A percentile compares a stretch with the other conserved stretches of the same genome.
Conservation (phyloP, 2,113 vertebrate genomes). For the Chiloscyllium plagiosum region DNA sequence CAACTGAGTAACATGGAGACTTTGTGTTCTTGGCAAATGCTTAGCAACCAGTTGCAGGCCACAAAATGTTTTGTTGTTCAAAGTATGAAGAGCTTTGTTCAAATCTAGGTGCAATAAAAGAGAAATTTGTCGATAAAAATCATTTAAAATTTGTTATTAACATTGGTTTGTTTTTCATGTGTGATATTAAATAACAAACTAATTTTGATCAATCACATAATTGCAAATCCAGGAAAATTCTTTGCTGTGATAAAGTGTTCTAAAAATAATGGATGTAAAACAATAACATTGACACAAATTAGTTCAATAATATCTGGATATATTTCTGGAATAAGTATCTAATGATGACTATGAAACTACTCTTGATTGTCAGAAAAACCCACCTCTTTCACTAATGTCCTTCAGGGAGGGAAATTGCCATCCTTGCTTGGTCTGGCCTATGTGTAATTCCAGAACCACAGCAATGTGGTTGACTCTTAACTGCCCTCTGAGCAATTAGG, state of each 20-base stretch:
- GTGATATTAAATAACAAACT: background rate
- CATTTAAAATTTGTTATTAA: background rate
- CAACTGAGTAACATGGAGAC: background rate
- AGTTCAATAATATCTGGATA: background rate
- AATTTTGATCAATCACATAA: background rate
- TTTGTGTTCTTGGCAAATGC: background rate
- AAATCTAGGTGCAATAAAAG: background rate
- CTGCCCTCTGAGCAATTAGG: no score
- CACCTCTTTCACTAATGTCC: no score
- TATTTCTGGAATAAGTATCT: background rate
- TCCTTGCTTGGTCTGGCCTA: no score
- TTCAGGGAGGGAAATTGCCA: no score
- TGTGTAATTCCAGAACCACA: no score
- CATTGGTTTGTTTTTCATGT: background rate
- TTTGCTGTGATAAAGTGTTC: background rate
- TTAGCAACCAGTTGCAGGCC: background rate
- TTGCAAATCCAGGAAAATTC: background rate
- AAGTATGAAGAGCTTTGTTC: background rate
- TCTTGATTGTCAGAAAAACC: no score
- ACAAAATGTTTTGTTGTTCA: background rate
- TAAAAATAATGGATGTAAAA: background rate
- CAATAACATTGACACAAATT: background rate
- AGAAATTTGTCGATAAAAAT: background rate
- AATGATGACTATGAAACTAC: no score
- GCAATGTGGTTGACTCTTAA: no score